Conservation (phyloP, 2,113 vertebrate species). For the Mastomys coucha region DNA sequence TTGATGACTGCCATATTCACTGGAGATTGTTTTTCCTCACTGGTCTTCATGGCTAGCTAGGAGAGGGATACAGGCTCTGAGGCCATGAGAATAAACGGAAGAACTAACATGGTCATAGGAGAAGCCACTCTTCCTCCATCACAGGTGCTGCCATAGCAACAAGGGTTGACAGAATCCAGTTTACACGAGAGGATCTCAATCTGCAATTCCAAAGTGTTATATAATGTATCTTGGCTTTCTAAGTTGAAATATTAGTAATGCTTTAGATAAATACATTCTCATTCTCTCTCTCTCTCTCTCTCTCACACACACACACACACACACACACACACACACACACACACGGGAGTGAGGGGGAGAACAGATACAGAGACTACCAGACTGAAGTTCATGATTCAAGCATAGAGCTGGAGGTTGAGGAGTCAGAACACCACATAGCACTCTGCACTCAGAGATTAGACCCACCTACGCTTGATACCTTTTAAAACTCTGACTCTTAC, state of each 20-base stretch:
- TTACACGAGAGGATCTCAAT: not conserved
- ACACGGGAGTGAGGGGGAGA: not conserved
- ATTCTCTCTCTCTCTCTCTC: not conserved
- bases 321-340: no score
- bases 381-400: no score
- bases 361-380: not conserved
- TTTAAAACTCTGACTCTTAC: not conserved
- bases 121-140: fast-evolving
- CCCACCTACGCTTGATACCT: not conserved
- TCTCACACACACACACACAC: no score
- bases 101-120: no score
- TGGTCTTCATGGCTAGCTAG: not conserved
- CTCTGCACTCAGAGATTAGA: not conserved
- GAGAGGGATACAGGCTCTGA: not conserved
- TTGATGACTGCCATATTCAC: not conserved
- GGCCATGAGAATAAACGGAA: not conserved
- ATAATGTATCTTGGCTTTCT: constrained; percentile 2
- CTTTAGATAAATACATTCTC: not conserved
- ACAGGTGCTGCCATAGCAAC: fast-evolving
- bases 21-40: not conserved
- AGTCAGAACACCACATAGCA: not conserved
- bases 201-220: not conserved
- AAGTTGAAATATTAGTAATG: constrained; percentile 24
- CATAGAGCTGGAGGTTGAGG: not conserved
- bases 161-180: not conserved